A percentile compares a stretch with the other conserved stretches of the same genome.
Evolutionary conservation across 2,797 vertebrate genomes (phyloP).

Genomic region (Ciconia nigra): DNA sequence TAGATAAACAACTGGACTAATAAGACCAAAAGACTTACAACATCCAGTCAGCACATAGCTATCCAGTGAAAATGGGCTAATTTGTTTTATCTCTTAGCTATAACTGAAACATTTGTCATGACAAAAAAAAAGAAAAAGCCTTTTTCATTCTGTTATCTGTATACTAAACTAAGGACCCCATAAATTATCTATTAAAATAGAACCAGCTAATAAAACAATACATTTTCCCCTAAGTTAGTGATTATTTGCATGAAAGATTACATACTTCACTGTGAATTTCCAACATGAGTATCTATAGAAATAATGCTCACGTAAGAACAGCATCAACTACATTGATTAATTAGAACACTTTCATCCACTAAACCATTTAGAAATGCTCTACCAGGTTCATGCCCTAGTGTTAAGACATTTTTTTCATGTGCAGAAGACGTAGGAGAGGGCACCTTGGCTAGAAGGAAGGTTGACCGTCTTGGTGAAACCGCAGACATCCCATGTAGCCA

Average conservation of each 20-base stretch:
- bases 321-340: background rate
- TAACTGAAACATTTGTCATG: background rate
- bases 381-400: background rate
- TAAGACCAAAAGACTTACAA: background rate
- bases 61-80: constrained; percentile 41
- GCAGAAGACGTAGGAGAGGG: background rate
- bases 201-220: background rate
- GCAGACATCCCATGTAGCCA: background rate
- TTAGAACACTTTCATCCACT: background rate
- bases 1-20: constrained; percentile 18
- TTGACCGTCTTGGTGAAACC: background rate
- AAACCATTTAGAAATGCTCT: background rate
- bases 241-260: background rate
- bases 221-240: background rate
- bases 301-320: background rate
- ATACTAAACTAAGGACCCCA: background rate
- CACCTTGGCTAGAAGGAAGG: background rate
- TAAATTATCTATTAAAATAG: background rate
- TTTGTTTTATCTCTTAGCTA: constrained; percentile 33
- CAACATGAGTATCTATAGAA: background rate
- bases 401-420: background rate
- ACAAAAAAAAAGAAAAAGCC: background rate
- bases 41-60: constrained; percentile 46
- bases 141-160: background rate
- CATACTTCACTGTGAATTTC: background rate